phyloP scores from a whole-genome alignment of 2,797 vertebrate genomes.

The Betta splendens region DNA sequence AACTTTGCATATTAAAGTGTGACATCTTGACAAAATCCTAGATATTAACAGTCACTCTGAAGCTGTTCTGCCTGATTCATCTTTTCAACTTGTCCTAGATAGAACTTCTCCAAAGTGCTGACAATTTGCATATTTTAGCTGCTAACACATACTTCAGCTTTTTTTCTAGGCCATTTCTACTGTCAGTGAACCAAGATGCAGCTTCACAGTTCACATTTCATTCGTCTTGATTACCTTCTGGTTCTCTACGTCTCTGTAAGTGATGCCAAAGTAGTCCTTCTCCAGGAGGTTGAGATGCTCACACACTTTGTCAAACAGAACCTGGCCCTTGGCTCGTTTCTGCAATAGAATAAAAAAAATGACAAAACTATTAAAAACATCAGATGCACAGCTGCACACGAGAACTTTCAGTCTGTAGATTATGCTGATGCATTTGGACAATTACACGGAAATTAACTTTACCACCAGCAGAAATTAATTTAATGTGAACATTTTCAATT shows the following conservation, averaged over 20 bases:
- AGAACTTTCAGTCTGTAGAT: background rate
- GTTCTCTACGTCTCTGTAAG: constrained; percentile 91
- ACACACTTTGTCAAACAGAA: constrained; percentile 94
- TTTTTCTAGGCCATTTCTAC: background rate
- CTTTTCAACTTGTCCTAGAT: too few relatives aligned
- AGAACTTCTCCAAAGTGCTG: background rate
- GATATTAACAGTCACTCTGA: background rate
- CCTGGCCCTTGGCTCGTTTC: constrained; percentile 93
- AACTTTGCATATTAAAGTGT: background rate
- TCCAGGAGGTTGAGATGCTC: constrained; percentile 97
- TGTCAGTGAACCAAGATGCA: too few relatives aligned
- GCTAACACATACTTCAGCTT: background rate
- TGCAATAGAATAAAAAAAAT: constrained; percentile 55
- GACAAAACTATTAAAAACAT: background rate
- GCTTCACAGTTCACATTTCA: background rate
- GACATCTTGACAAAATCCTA: background rate
- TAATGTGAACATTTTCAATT: background rate
- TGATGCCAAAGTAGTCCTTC: constrained; percentile 96
- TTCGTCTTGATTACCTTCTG: constrained; percentile 86
- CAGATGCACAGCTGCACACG: background rate
- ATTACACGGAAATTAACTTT: background rate
- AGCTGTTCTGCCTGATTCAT: background rate
- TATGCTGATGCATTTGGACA: constrained; percentile 1
- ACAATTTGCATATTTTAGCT: background rate
- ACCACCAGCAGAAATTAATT: too few relatives aligned